A percentile compares a stretch with the other conserved stretches of the same genome.
Evolutionary conservation across 2,888 invertebrate genomes (phyloP).

Genomic region (Sthenelais limicola): DNA sequence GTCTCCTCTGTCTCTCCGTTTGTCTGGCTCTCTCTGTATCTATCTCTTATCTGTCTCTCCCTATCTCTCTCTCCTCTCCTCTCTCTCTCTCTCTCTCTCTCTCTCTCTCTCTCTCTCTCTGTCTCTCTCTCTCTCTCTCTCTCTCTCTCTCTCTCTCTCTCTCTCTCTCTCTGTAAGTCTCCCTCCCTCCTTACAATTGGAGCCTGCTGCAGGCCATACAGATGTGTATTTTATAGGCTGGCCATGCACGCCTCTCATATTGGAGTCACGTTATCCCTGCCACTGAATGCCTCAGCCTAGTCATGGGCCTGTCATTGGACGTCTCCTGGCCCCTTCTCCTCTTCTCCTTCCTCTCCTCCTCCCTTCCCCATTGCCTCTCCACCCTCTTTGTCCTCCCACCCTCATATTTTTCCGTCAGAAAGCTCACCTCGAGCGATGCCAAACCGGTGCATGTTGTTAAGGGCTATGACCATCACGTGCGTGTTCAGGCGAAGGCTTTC

Average conservation of each 20-base stretch:
- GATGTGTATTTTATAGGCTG: too few species aligned
- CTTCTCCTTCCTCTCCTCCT: not conserved
- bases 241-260: too few species aligned
- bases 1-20: not conserved
- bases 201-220: too few species aligned
- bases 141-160: not conserved
- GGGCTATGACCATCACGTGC: too few species aligned
- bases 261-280: too few species aligned
- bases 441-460: too few species aligned
- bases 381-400: not conserved
- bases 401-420: not conserved
- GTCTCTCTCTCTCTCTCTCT: not conserved
- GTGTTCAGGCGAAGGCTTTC: too few species aligned
- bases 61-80: not conserved
- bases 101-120: not conserved
- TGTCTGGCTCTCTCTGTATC: slow-evolving; percentile 1
- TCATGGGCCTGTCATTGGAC: too few species aligned
- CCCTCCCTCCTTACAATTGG: too few species aligned
- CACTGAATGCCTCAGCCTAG: too few species aligned
- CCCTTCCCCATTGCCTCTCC: not conserved
- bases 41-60: not conserved
- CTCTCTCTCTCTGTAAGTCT: not conserved
- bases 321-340: not conserved
- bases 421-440: too few species aligned
- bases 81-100: not conserved